Conservation (phyloP, 37 sponge, comb jelly and placozoan species). For the Tethya wilhelma region DNA sequence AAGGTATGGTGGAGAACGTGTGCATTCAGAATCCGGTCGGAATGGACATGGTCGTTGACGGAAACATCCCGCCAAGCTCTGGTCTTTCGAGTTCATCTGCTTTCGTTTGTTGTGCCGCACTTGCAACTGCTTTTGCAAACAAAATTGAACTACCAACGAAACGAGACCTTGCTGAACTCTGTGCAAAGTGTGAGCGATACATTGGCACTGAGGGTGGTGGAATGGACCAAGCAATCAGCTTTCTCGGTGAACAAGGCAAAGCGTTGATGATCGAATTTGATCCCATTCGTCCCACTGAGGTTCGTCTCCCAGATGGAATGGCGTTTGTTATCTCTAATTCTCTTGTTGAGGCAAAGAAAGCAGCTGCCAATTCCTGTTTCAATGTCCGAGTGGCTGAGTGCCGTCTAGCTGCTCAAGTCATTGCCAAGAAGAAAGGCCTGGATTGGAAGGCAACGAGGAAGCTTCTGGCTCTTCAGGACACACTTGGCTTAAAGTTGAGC, state of each 20-base stretch:
- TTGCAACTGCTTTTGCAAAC: constrained; percentile 74
- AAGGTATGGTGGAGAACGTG: constrained; percentile 60
- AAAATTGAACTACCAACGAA: constrained; percentile 37
- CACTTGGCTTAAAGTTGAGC: constrained; percentile 23
- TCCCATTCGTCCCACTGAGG: constrained; percentile 73
- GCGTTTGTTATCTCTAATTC: constrained; percentile 90
- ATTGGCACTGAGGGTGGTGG: constrained; percentile 98
- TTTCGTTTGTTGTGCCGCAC: constrained; percentile 93
- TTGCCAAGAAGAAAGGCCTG: constrained; percentile 62
- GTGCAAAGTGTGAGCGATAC: constrained; percentile 88
- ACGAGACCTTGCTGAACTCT: constrained; percentile 79
- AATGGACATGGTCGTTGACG: constrained; percentile 85
- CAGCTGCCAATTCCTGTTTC: constrained; percentile 67
- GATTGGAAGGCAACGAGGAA: constrained; percentile 70
- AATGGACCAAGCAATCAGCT: constrained; percentile 97
- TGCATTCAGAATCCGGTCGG: constrained; percentile 49
- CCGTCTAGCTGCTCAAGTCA: constrained; percentile 82
- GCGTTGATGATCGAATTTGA: constrained; percentile 94
- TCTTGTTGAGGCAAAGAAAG: constrained; percentile 77
- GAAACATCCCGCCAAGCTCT: constrained; percentile 86
- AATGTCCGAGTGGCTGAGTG: constrained; percentile 96
- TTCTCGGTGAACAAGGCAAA: constrained; percentile 83
- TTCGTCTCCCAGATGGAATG: constrained; percentile 69
- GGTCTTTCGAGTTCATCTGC: constrained; percentile 99
- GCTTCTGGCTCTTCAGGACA: constrained; percentile 58